A percentile compares a stretch with the other conserved stretches of the same genome.
These are phyloP conservation scores for Apodemia duryi DNA, from an alignment of 2,888 invertebrate species.

Conservation along the genomic window DNA sequence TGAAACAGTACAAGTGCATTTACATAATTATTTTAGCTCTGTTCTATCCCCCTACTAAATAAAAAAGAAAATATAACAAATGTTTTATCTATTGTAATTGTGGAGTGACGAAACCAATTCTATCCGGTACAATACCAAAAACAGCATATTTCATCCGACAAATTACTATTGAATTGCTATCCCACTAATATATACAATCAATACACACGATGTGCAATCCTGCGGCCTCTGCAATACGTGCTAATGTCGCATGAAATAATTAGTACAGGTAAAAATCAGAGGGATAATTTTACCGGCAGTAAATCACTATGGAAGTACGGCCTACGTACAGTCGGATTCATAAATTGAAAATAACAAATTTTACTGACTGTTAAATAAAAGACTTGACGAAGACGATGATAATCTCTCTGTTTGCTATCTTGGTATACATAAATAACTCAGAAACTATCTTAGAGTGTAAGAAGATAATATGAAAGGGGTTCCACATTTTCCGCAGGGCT, in stretches of 20 bases:
- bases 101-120: neutral
- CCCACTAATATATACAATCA: neutral
- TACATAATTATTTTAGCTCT: too few species aligned
- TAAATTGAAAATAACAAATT: neutral
- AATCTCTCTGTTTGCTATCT: too few species aligned
- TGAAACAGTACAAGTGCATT: too few species aligned
- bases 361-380: too few species aligned
- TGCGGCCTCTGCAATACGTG: neutral
- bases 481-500: too few species aligned
- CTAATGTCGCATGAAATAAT: constrained; percentile 8
- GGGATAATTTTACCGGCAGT: constrained; percentile 4
- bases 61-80: too few species aligned
- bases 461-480: too few species aligned
- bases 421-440: too few species aligned
- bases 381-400: too few species aligned
- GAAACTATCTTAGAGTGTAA: too few species aligned
- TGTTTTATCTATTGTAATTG: neutral
- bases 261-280: constrained; percentile 8
- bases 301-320: neutral
- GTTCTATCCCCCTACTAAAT: too few species aligned
- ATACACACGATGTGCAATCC: neutral
- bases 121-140: neutral
- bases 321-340: neutral
- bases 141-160: neutral
- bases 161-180: constrained; percentile 2